These are phyloP conservation scores for Oncorhynchus keta DNA, from an alignment of 2,113 vertebrate species.

Conservation along the genomic window DNA sequence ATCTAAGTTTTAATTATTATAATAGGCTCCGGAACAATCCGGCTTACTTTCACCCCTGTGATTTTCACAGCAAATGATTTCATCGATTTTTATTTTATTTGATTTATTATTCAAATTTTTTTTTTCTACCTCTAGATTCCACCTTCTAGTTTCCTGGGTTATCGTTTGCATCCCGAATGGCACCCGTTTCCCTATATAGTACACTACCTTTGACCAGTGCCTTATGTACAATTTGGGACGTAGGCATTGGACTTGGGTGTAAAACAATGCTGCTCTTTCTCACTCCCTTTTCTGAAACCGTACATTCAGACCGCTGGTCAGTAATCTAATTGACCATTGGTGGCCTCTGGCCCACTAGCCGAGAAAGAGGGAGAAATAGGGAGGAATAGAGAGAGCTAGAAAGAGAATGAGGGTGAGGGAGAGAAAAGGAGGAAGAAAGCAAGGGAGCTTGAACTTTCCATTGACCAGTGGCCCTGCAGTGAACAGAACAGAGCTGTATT, in stretches of 20 bases:
- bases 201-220: too few species aligned
- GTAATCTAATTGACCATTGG: constrained; percentile 56
- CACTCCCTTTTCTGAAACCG: constrained; percentile 31
- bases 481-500: constrained; percentile 58
- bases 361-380: constrained; percentile 2
- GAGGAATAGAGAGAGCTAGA: not conserved
- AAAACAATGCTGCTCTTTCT: constrained; percentile 60
- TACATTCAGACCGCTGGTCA: constrained; percentile 23
- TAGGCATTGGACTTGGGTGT: constrained; percentile 7
- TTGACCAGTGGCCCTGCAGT: constrained; percentile 44
- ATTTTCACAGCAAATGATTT: not conserved
- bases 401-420: not conserved
- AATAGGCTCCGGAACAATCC: too few species aligned
- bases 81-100: too few species aligned
- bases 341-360: constrained; percentile 25
- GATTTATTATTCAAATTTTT: too few species aligned
- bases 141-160: constrained; percentile 37
- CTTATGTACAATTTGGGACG: not conserved
- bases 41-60: too few species aligned
- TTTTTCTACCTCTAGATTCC: constrained; percentile 30
- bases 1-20: too few species aligned
- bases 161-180: not conserved
- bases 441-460: constrained; percentile 45
- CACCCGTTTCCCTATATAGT: too few species aligned
- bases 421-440: not conserved